A percentile compares a stretch with the other conserved stretches of the same genome.
phyloP scores from a whole-genome alignment of 2,888 invertebrate genomes.

The Anodontia alba region DNA sequence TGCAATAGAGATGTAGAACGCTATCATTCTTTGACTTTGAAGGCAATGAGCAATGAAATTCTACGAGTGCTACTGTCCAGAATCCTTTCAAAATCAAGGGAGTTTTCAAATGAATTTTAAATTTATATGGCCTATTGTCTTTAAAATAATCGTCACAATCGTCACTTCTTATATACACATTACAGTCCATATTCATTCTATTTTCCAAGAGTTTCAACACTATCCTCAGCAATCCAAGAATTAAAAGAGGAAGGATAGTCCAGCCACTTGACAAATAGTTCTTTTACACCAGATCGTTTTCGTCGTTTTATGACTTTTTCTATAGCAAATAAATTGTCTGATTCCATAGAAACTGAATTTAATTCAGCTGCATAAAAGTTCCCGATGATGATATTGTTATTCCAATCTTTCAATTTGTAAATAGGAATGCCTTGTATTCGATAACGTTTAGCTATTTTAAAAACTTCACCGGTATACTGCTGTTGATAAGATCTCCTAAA shows the following conservation, averaged over 20 bases:
- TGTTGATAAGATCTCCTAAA: conserved; percentile 20
- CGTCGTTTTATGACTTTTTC: background rate
- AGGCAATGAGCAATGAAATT: background rate
- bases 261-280: background rate
- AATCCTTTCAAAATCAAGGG: conserved; percentile 17
- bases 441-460: conserved; percentile 12
- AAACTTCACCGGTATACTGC: conserved; percentile 18
- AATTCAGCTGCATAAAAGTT: conserved; percentile 21
- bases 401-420: conserved; percentile 9
- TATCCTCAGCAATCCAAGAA: background rate
- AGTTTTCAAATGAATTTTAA: background rate
- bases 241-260: conserved; percentile 12
- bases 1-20: background rate
- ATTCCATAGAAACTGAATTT: conserved; percentile 8
- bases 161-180: conserved; percentile 1
- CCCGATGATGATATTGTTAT: conserved; percentile 1
- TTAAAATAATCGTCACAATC: conserved; percentile 16
- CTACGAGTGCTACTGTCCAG: conserved; percentile 3
- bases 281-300: background rate
- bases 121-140: conserved; percentile 16
- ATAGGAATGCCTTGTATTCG: background rate
- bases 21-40: background rate
- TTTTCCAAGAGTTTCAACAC: background rate
- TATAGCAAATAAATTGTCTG: background rate
- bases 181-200: background rate